Evolutionary conservation across 1,140 invertebrate species (phyloP).

Genomic region (Mesaphorura yosii): DNA sequence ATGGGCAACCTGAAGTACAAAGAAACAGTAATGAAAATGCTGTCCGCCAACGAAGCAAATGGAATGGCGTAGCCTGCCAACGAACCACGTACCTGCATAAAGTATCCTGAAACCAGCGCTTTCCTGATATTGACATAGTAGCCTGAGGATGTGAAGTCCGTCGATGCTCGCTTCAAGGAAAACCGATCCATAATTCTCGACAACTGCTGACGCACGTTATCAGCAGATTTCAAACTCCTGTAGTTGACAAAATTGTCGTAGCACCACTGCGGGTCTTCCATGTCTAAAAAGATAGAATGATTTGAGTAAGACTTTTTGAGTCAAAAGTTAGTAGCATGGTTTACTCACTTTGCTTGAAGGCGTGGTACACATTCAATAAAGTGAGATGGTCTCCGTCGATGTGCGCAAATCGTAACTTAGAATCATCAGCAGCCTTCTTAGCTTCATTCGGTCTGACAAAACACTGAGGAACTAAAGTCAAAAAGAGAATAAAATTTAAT

Average conservation of each 20-base stretch:
- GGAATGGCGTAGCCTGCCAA: background rate
- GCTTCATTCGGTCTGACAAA: conserved; percentile 97
- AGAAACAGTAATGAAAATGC: background rate
- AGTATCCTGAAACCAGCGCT: conserved; percentile 93
- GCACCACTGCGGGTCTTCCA: conserved; percentile 94
- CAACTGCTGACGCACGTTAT: conserved; percentile 71
- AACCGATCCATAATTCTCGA: conserved; percentile 85
- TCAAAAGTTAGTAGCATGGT: background rate
- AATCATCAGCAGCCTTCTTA: conserved; percentile 97
- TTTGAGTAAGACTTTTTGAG: background rate
- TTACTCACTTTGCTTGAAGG: conserved; percentile 97
- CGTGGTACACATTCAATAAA: conserved; percentile 89
- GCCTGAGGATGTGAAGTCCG: conserved; percentile 97
- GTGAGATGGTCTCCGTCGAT: conserved; percentile 98
- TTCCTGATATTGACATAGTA: conserved; percentile 99
- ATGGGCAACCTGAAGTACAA: conserved; percentile 67
- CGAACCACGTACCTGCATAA: conserved; percentile 87
- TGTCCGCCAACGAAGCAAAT: background rate
- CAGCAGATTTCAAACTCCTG: conserved; percentile 86
- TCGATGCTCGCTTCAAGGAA: conserved; percentile 81
- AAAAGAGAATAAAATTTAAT: conserved; percentile 9
- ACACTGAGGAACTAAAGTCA: conserved; percentile 85
- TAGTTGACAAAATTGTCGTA: conserved; percentile 99
- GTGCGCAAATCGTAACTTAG: conserved; percentile 98
- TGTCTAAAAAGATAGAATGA: conserved; percentile 37